phyloP scores from a whole-genome alignment of 2,113 vertebrate genomes.

The Ciconia stormi region DNA sequence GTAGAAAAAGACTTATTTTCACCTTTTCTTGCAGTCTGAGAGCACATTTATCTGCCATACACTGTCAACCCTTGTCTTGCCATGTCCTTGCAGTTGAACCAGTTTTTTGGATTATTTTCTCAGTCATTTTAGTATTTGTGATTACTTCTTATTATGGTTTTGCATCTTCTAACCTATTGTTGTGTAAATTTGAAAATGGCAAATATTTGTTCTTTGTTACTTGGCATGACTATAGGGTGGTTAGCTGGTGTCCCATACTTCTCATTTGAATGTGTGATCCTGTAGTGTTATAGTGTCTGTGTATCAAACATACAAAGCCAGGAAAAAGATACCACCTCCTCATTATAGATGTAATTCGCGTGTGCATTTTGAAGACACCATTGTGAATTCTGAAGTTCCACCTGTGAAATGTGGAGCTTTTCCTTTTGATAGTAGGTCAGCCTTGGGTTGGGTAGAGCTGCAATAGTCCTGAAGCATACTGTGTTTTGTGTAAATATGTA shows the following conservation, averaged over 20 bases:
- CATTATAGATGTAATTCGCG: rapidly evolving
- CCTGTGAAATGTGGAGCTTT: not conserved
- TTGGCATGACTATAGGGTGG: not conserved
- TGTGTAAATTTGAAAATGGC: not conserved
- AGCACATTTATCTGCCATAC: not conserved
- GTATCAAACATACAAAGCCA: not conserved
- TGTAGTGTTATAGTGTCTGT: not conserved
- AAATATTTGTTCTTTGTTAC: not conserved
- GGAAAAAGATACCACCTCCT: not conserved
- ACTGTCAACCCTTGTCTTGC: not conserved
- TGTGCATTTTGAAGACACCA: not conserved
- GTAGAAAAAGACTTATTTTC: not conserved
- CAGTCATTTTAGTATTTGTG: not conserved
- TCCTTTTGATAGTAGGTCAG: not conserved
- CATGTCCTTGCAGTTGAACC: not conserved
- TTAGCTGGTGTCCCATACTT: not conserved
- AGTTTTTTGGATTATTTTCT: not conserved
- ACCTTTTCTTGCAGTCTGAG: not conserved
- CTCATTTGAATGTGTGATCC: not conserved
- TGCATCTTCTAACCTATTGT: not conserved
- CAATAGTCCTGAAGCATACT: not conserved
- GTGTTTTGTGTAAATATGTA: not conserved
- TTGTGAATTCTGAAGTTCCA: not conserved
- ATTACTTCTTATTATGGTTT: not conserved
- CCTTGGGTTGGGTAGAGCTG: not conserved